Base-by-base conservation (phyloP, 2,113 vertebrate species). In the Coregonus clupeaformis region DNA sequence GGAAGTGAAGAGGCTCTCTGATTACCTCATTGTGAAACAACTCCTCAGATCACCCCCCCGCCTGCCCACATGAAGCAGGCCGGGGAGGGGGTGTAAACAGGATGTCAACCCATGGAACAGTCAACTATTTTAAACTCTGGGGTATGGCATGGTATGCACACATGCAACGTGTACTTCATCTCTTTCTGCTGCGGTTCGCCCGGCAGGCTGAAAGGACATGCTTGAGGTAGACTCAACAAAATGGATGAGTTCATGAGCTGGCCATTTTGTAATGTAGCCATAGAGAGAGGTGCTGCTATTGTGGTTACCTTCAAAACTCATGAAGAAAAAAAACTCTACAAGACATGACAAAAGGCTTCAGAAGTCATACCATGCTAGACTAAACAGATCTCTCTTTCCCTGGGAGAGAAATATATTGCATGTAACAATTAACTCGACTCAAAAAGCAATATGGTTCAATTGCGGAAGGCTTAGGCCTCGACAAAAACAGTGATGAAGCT, bases 211-310 rank as follows among this genome's bases (percentile, higher is more conserved):
- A 71, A 64, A 78, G 72, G 75, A 67, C 75, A 70, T 45, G 76
- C 78, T 82, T 85, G 81, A 82, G 79, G 78, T 85, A 87, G 87
- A 90, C 89, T 90, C 86, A 90, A 42, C 36, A 42, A 87, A 82
- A 86, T 73, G 81, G 82, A 85, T 84, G 86, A 89, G 77, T 85
- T 89, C 81, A 89, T 64, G 16, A 69, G 32, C 55, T 24, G 77
- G 72, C 85, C 72, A 77, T 74, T 75, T 75, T 83, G 76, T 74
- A 42, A 42, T 42, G 36, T 42, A 42, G 36, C 36, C 36, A 42
- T 36, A 81, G 80, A 85, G 76, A 87, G 81, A 82, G 55, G 75
- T 76, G 77, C 76, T 77, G 77, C 77, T 77, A 78, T 77, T 70
- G 77, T 82, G 81, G 84, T 86, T 83, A 85, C 82, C 80, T 86